Base-by-base conservation (phyloP, 2,113 vertebrate genomes). In the Labeo rohita region DNA sequence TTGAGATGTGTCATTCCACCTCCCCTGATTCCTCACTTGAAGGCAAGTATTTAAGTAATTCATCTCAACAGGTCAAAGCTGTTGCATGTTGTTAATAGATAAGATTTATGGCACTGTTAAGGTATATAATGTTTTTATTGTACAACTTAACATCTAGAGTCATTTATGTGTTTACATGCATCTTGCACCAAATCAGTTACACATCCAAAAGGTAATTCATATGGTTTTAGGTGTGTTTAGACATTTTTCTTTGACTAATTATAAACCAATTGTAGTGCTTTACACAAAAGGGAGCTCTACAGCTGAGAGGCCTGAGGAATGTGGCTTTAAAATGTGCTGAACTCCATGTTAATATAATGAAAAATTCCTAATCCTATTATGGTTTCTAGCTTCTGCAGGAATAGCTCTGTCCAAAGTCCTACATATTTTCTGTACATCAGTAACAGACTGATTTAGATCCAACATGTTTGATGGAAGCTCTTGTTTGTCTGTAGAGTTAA, bases 281-380 rank as follows among this genome's bases (percentile, higher is more conserved):
- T 54, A 70, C 70, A 84, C 15, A 80, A 77, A 92, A 89, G 78
- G 87, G 91, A 89, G 85, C 28, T 88, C 28, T 87, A 88, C 87
- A 88, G 74, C 80, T 52, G 78, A 87, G 84, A 86, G 88, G 2
- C 18, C 74, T 76, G 65, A 79, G 87, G 92, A 94, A 94, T 94
- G 91, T 88, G 84, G 89, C 89, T 91, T 93, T 92, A 88, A 81
- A 88, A 86, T 85, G 80, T 92, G 80, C 72, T 78, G 87, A 93
- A 93, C 93, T 93, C 92, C 85, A 92, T 34, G 34, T 18, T 85
- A 93, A 94, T 93, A 91, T 89, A 63, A 84, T 88, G 89, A 47
- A 86, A 83, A 84, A 86, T 74, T 81, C 80, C 52, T 43, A 87
- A 89, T 85, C 88, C 83, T 87, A 85, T 85, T 87, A 89, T n/a